Percentiles rank a stretch among this genome's conserved stretches.
Conservation (phyloP, 37 sponge, comb jelly and placozoan genomes). For the Axinella damicornis region DNA sequence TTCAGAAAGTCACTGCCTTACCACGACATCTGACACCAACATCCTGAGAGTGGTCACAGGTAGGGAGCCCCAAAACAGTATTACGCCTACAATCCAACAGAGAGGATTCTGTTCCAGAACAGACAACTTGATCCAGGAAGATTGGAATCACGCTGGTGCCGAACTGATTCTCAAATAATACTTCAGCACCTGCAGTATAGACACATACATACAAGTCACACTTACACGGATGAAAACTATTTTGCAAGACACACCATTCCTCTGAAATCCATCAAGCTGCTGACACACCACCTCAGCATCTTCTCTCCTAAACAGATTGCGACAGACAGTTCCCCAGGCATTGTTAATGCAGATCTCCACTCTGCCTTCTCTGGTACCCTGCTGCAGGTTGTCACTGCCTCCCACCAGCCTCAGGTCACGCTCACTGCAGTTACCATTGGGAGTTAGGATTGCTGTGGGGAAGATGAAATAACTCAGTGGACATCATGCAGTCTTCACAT, state of each 20-base stretch:
- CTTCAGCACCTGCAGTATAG: constrained; percentile 4
- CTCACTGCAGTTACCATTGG: constrained; percentile 18
- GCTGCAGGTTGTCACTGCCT: not conserved
- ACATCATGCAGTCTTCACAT: too few relatives aligned
- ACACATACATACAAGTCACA: too few relatives aligned
- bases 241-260: constrained; percentile 26
- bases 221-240: too few relatives aligned
- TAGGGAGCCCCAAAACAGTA: constrained; percentile 4
- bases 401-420: constrained; percentile 42
- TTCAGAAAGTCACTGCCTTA: constrained; percentile 5
- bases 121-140: constrained; percentile 28
- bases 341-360: constrained; percentile 65
- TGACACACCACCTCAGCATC: constrained; percentile 52
- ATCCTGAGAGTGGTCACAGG: constrained; percentile 36
- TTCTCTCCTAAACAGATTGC: not conserved
- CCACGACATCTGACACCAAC: constrained; percentile 47
- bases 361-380: constrained; percentile 21
- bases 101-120: constrained; percentile 21
- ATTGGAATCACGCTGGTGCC: constrained; percentile 23
- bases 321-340: constrained; percentile 71
- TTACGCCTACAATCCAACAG: constrained; percentile 20
- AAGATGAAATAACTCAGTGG: too few relatives aligned
- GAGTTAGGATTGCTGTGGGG: not conserved
- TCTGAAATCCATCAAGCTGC: constrained; percentile 25
- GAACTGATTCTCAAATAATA: not conserved